These are phyloP conservation scores for Phrixothrix hirtus DNA, from an alignment of 2,888 invertebrate genomes.

Conservation along the genomic window DNA sequence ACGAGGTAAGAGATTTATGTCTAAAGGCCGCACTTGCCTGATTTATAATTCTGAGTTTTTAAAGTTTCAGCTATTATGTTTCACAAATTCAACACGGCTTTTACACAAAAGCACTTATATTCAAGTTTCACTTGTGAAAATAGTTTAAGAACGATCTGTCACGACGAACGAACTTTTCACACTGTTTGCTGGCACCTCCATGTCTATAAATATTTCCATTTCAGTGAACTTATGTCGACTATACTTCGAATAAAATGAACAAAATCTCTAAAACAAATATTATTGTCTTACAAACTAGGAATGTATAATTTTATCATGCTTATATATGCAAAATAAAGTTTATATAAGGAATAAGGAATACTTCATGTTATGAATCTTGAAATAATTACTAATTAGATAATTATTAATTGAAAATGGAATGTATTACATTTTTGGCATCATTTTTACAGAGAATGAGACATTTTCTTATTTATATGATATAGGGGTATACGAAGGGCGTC, in stretches of 20 bases:
- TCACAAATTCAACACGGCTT: conserved; percentile 24
- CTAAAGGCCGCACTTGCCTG: conserved; percentile 15
- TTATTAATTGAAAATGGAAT: no score
- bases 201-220: conserved; percentile 32
- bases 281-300: conserved; percentile 1
- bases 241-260: conserved; percentile 23
- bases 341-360: neutral
- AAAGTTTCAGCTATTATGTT: conserved; percentile 25
- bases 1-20: conserved; percentile 16
- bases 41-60: conserved; percentile 26
- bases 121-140: conserved; percentile 30
- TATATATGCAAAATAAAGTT: neutral
- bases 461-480: no score
- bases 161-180: conserved; percentile 29
- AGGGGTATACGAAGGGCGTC: no score
- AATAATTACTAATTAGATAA: no score
- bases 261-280: conserved; percentile 24
- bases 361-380: no score
- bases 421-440: no score
- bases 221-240: conserved; percentile 29
- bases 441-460: no score
- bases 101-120: conserved; percentile 29
- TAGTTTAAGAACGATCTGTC: conserved; percentile 31
- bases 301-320: neutral
- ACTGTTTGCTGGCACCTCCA: conserved; percentile 31